Evolutionary conservation across 2,113 vertebrate species (phyloP).

Genomic region (Delphinapterus leucas): DNA sequence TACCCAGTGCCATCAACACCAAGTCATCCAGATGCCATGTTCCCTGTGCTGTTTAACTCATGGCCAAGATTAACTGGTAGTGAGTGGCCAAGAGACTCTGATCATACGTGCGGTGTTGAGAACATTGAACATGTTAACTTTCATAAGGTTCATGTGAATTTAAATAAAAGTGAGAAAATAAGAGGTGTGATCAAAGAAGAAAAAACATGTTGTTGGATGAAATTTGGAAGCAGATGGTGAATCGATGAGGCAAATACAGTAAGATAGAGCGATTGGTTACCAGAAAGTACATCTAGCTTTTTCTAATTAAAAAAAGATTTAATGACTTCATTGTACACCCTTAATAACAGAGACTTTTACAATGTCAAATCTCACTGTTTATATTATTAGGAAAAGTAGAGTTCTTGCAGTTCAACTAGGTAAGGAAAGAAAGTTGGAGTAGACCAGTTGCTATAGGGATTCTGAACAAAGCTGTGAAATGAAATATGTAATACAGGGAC

Average conservation of each 20-base stretch:
- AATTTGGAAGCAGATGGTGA: constrained; percentile 74
- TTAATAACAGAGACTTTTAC: background rate
- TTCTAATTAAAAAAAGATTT: constrained; percentile 50
- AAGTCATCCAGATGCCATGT: background rate
- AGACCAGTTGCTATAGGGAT: background rate
- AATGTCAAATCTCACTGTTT: background rate
- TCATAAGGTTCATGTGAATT: constrained; percentile 12
- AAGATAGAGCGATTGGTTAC: constrained; percentile 52
- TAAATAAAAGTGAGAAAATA: constrained; percentile 66
- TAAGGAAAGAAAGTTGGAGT: background rate
- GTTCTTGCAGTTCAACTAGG: background rate
- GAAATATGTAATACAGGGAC: background rate
- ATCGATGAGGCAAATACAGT: constrained; percentile 67
- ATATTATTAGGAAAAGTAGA: background rate
- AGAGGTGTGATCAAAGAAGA: constrained; percentile 64
- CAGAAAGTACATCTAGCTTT: constrained; percentile 59
- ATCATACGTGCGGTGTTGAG: background rate
- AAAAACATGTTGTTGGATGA: constrained; percentile 73
- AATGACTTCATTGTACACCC: constrained; percentile 23
- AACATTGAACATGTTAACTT: constrained; percentile 43
- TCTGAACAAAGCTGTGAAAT: constrained; percentile 51
- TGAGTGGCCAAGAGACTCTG: background rate
- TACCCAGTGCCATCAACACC: background rate
- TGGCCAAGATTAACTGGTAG: background rate
- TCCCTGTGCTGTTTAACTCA: background rate